Evolutionary conservation across 2,888 invertebrate species (phyloP).

Genomic region (Meta bourneti): DNA sequence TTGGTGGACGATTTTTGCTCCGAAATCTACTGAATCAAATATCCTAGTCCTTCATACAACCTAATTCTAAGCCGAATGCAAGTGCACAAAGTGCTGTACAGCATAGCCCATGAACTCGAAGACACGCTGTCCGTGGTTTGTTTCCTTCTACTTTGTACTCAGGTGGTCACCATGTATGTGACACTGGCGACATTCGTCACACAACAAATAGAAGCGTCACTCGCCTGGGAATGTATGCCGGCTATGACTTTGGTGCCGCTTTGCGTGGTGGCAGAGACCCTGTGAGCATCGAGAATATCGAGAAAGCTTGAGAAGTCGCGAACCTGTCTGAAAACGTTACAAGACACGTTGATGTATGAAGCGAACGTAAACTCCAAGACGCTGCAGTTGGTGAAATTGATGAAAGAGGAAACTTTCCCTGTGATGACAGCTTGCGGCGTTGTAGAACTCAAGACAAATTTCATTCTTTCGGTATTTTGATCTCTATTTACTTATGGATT

Average conservation of each 20-base stretch:
- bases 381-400: not conserved
- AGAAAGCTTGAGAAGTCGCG: not conserved
- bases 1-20: not conserved
- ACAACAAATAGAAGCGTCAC: not conserved
- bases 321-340: not conserved
- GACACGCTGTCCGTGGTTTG: not conserved
- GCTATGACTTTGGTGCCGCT: too few species aligned
- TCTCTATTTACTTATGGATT: slow-evolving; percentile 11
- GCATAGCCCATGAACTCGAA: not conserved
- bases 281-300: too few species aligned
- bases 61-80: not conserved
- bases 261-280: too few species aligned
- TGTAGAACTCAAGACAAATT: not conserved
- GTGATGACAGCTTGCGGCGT: slow-evolving; percentile 1
- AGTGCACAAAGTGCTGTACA: not conserved
- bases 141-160: not conserved
- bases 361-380: not conserved
- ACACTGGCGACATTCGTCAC: too few species aligned
- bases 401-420: not conserved
- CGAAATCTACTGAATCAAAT: not conserved
- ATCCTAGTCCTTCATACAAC: too few species aligned
- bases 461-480: slow-evolving; percentile 3
- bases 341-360: not conserved
- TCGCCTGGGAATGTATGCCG: too few species aligned
- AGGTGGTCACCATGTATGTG: not conserved